Base-by-base conservation (phyloP, 2,113 vertebrate genomes). In the Hassar affinis region DNA sequence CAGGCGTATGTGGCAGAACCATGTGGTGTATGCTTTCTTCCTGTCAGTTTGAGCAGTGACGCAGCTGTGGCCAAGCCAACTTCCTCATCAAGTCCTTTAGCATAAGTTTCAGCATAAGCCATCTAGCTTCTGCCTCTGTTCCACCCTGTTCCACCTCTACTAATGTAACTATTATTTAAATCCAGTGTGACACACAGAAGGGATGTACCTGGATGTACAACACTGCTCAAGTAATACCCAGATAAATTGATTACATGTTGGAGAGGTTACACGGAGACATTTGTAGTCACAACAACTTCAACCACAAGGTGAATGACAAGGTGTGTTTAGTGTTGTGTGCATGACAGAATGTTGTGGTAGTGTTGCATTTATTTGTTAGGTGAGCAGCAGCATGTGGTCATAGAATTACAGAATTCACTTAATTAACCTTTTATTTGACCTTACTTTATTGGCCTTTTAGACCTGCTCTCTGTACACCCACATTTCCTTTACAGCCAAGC, bases 281-380 rank as follows among this genome's bases (percentile, higher is more conserved):
- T 78, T 86, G 84, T 87, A 89, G 90, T 87, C 88, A 90, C 85
- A 92, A 92, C 86, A 92, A 91, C 89, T 87, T 82, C 83, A 90
- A 87, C 88, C 88, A 72, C 89, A 89, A 78, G 83, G 84, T 42
- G 61, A 86, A 86, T 82, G 18, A 56, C 77, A 78, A 75, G 52
- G 49, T n/a, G 62, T 85, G 84, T 79, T 87, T 85, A 83, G 81
- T 86, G 64, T 25, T 15, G 9, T 80, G 78, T 66, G 47, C 78
- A 33, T 8, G 74, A 25, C 30, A 35, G 33, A 8, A 38, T n/a
- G 35, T 49, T 10, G 18, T n/a, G 54, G 15, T 57, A 59, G 22
- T 57, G 20, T 17, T 78, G 22, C 27, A 42, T 78, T 57, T 35
- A 3, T 76, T 33, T 4, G 3, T 18, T 11, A 52, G 54, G 18